phyloP scores from a whole-genome alignment of 2,797 vertebrate genomes.

The Odontamblyopus lacepedii region DNA sequence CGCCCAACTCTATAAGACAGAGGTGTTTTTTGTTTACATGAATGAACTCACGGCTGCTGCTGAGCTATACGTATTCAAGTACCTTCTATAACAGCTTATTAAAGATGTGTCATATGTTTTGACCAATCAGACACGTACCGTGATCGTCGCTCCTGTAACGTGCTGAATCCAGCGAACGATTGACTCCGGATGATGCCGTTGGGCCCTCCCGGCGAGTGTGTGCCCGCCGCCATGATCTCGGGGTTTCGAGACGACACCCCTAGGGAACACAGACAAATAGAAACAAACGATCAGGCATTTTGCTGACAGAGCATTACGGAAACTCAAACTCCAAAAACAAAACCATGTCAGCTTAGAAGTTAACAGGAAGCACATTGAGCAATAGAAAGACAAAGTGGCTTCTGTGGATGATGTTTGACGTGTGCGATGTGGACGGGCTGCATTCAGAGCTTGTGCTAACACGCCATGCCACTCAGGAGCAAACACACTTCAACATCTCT shows the following conservation, averaged over 20 bases:
- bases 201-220: slow-evolving; percentile 93
- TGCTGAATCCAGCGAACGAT: slow-evolving; percentile 98
- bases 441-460: slow-evolving; percentile 59
- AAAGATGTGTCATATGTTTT: not conserved
- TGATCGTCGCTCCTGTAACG: slow-evolving; percentile 92
- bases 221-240: slow-evolving; percentile 94
- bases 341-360: slow-evolving; percentile 3
- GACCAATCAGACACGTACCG: slow-evolving; percentile 76
- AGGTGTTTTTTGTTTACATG: not conserved
- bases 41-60: not conserved
- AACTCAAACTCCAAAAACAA: slow-evolving; percentile 10
- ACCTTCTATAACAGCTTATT: not conserved
- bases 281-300: not conserved
- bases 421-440: slow-evolving; percentile 43
- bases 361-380: slow-evolving; percentile 27
- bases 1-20: too few species aligned
- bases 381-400: slow-evolving; percentile 15
- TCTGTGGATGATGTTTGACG: slow-evolving; percentile 22
- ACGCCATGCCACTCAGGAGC: slow-evolving; percentile 24
- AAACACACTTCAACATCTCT: slow-evolving; percentile 34
- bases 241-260: slow-evolving; percentile 89
- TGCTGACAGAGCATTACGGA: not conserved
- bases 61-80: not conserved
- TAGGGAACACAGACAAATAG: slow-evolving; percentile 55
- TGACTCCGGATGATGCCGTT: slow-evolving; percentile 98